Conservation (phyloP, 2,797 vertebrate species). For the Macropus fuliginosus region DNA sequence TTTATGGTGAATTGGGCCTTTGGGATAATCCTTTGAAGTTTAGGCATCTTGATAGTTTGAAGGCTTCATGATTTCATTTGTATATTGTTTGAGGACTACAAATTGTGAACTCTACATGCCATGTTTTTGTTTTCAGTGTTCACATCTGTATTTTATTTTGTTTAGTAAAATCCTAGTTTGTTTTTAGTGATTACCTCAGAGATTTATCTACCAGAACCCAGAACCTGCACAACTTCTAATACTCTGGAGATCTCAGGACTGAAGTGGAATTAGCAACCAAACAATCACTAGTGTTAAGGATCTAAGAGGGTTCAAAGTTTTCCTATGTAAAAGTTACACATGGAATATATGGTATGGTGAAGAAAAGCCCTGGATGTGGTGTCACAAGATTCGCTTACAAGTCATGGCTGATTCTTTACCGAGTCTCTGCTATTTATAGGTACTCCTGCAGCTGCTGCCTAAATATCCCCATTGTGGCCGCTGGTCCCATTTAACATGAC, state of each 20-base stretch:
- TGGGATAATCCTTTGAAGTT: not conserved
- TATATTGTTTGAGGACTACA: not conserved
- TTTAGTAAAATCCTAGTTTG: not conserved
- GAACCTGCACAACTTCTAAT: not conserved
- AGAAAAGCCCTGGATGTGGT: not conserved
- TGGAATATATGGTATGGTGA: not conserved
- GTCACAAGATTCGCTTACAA: not conserved
- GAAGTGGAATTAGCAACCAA: not conserved
- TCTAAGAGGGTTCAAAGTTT: not conserved
- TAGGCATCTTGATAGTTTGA: not conserved
- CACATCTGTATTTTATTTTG: not conserved
- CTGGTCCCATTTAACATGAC: constrained; percentile 3
- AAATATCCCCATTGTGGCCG: not conserved
- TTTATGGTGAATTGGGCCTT: not conserved
- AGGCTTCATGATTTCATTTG: not conserved
- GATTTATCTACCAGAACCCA: not conserved
- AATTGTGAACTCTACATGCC: not conserved
- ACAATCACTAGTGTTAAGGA: not conserved
- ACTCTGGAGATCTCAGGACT: not conserved
- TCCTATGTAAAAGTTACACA: not conserved
- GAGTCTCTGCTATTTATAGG: not conserved
- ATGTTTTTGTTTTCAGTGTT: not conserved
- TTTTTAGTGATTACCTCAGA: not conserved
- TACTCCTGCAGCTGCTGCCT: not conserved
- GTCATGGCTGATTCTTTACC: not conserved